Conservation (phyloP, 2,113 vertebrate genomes). For the Sinosuthora webbiana region DNA sequence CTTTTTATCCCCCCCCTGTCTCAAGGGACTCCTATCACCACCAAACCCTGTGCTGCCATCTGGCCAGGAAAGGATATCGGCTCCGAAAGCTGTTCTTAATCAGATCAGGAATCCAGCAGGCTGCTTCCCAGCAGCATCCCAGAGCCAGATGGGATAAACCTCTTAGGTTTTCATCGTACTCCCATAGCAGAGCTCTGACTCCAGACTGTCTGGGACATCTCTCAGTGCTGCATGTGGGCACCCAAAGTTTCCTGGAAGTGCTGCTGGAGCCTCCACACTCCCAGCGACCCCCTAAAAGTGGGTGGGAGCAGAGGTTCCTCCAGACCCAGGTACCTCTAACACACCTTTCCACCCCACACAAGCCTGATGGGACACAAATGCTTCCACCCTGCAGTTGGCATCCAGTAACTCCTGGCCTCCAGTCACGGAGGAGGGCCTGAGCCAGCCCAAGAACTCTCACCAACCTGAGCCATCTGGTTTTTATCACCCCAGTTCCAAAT, state of each 20-base stretch:
- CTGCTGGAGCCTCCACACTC: background rate
- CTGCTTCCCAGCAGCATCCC: background rate
- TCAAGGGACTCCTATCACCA: background rate
- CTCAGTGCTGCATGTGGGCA: background rate
- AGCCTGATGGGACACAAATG: background rate
- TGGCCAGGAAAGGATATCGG: background rate
- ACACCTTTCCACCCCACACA: background rate
- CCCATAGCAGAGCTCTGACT: background rate
- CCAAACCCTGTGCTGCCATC: background rate
- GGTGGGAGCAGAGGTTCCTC: background rate
- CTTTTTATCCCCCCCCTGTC: background rate
- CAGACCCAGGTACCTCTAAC: background rate
- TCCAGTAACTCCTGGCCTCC: background rate
- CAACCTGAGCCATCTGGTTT: slow-evolving; percentile 13
- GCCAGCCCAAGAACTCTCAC: background rate
- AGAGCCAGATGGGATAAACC: background rate
- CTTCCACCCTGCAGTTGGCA: background rate
- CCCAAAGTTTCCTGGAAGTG: background rate
- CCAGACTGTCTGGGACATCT: background rate
- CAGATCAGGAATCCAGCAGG: background rate
- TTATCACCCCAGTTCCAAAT: slow-evolving; percentile 10
- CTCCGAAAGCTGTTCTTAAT: background rate
- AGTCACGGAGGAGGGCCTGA: background rate
- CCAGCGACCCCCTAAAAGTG: background rate
- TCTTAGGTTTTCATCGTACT: background rate